phyloP scores from a whole-genome alignment of 2,888 invertebrate species.

The Limenitis camilla region DNA sequence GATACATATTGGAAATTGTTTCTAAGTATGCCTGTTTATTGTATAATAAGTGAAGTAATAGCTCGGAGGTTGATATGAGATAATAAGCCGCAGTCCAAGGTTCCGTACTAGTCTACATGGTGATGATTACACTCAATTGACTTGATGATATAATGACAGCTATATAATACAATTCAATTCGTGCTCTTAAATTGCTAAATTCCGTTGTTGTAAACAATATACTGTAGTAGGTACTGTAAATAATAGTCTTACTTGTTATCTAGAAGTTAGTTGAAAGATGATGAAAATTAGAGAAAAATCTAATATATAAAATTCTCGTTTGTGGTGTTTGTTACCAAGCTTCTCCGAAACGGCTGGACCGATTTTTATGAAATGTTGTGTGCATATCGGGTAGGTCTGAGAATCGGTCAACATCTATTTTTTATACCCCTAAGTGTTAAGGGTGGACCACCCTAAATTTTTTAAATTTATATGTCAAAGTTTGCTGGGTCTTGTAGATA shows the following conservation, averaged over 20 bases:
- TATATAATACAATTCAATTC: conserved; percentile 16
- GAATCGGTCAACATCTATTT: no score
- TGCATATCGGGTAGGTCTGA: no score
- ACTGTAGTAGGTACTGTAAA: neutral
- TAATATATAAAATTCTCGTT: no score
- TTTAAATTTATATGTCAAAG: no score
- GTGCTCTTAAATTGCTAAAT: conserved; percentile 5
- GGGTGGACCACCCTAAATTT: no score
- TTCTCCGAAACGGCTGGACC: no score
- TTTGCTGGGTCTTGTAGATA: no score
- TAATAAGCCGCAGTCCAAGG: conserved; percentile 26
- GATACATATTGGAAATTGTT: neutral
- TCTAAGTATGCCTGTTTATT: conserved; percentile 4
- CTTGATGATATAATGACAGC: conserved; percentile 17
- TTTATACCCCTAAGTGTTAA: no score
- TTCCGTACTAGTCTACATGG: conserved; percentile 17
- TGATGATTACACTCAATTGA: conserved; percentile 28
- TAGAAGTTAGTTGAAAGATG: neutral
- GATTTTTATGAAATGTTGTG: no score
- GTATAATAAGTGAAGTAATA: conserved; percentile 15
- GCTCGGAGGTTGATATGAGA: conserved; percentile 15
- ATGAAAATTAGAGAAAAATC: no score
- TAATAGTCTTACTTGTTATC: neutral
- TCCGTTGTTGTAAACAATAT: neutral
- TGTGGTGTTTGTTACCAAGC: no score